Base-by-base conservation (phyloP, 2,888 invertebrate genomes). In the Anodontia alba region DNA sequence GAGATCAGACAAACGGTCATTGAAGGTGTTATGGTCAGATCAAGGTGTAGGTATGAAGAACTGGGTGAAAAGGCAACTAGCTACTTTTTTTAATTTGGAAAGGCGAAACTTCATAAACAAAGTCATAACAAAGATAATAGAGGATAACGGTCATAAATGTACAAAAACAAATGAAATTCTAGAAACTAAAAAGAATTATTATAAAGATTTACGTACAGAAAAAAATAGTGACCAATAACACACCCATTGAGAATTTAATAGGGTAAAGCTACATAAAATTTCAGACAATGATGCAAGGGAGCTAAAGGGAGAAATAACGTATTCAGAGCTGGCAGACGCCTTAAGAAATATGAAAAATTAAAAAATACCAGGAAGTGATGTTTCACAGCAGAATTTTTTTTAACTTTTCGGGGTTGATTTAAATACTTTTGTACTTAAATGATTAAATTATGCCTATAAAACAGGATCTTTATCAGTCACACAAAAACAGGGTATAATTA, bases 11-110 rank as follows among this genome's bases (percentile, higher is more conserved):
- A 57, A 57, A 57, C 7, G 29, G 38, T 57, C 23, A 73, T 57
- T n/a, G 54, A 36, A 31, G 26, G 73, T 26, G 38, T 57, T n/a
- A 73, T 71, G 68, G 10, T 68, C 7, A 20, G 38, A 68, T 68
- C 38, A 23, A 68, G 68, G 38, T 1, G 42, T 33, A 36, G 68
- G n/a, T 68, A 31, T 68, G 0, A 68, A 42, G 68, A 68, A 12
- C 68, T 68, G 1, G 33, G 68, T 12, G 68, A 68, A 68, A 42
- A 42, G 15, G 8, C 42, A 7, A 42, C 15, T 10, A 42, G 15
- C 15, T 42, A 42, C 15, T n/a, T 42, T 42, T 42, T 42, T 42
- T 42, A 42, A 42, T 42, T 68, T 68, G 26, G 38, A 68, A 68
- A 68, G 12, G 3, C 20, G 3, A 68, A 36, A 68, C 26, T 33